Base-by-base conservation (phyloP, 2,797 vertebrate species). In the Hephaestus fuliginosus region DNA sequence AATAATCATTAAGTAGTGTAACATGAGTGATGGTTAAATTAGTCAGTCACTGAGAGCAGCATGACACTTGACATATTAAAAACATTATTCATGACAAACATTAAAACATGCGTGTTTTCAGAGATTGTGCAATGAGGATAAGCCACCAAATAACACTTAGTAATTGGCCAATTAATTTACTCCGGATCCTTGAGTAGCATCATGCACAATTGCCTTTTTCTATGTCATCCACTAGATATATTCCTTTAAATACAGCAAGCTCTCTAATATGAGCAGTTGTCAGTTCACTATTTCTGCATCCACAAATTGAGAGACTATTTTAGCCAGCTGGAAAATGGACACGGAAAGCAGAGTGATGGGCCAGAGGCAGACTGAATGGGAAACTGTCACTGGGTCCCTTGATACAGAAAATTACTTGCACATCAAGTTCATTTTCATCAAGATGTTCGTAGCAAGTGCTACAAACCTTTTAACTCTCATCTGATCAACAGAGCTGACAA, bases 401-500 rank as follows among this genome's bases (percentile, higher is more conserved):
- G 81, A 72, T 73, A 73, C 41, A 74, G 77, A 84, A 89, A 87
- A 89, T 82, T 53, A 88, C 69, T 81, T 7, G 6, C 61, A 84
- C 66, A 73, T 78, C 60, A 13, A 74, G 68, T 83, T 85, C 58
- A 80, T 90, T 65, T 81, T 78, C 82, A 88, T 88, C 70, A 84
- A 79, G 80, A 88, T 82, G 79, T 78, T 88, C 81, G 72, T 33
- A 65, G 67, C 64, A 25, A 86, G 71, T 49, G 49, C 70, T 77
- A 20, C 52, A 70, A 88, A 82, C 78, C 79, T 88, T 84, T 92
- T 82, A 85, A 81, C 75, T 83, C 77, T 72, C 51, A 61, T 75
- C 58, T 82, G 84, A 86, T 79, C 46, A 64, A 25, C 4, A 0
- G 48, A 74, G 51, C 71, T 68, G 77, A 76, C 83, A 86, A 74